These are phyloP conservation scores for Peromyscus californicus DNA, from an alignment of 2,113 vertebrate genomes.

Conservation along the genomic window DNA sequence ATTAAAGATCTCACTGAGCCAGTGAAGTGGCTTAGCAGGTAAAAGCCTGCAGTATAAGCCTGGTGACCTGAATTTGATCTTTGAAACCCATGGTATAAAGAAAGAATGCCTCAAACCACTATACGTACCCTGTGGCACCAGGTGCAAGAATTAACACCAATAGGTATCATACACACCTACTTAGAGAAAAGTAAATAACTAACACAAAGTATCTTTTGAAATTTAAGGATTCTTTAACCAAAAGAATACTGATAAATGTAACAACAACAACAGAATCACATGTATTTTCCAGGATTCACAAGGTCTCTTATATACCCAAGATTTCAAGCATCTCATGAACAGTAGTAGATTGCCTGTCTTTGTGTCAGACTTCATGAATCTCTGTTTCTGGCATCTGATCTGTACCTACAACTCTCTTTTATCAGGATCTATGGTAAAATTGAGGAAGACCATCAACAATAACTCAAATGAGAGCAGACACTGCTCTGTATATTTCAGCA, in stretches of 20 bases:
- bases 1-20: not conserved
- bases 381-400: too few relatives aligned
- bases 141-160: not conserved
- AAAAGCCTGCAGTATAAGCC: not conserved
- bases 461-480: not conserved
- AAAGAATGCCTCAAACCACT: not conserved
- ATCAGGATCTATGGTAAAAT: too few relatives aligned
- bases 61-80: not conserved
- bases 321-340: too few relatives aligned
- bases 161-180: too few relatives aligned
- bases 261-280: not conserved
- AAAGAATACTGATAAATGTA: not conserved
- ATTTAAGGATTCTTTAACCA: not conserved
- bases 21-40: not conserved
- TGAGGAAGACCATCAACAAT: not conserved
- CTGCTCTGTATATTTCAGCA: not conserved
- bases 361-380: too few relatives aligned
- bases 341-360: not conserved
- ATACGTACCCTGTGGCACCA: not conserved
- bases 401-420: not conserved
- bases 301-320: not conserved
- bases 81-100: not conserved
- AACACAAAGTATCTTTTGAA: not conserved
- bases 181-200: not conserved
- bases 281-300: not conserved